Evolutionary conservation across 2,113 vertebrate species (phyloP).

Genomic region (Typhlomys cinereus): DNA sequence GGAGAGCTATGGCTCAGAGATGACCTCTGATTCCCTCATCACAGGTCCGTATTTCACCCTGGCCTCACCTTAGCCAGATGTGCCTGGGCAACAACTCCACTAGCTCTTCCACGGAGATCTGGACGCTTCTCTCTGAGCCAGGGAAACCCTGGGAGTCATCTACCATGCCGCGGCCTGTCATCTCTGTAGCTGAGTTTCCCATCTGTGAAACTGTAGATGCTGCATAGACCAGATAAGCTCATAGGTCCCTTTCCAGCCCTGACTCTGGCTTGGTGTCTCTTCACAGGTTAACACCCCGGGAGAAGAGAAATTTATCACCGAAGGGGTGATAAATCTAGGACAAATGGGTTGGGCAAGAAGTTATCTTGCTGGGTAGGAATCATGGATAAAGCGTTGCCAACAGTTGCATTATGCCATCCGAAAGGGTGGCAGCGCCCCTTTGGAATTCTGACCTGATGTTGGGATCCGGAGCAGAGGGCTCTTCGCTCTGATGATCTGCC

Average conservation of each 20-base stretch:
- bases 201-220: not conserved
- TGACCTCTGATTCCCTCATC: not conserved
- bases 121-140: not conserved
- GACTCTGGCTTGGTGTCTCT: not conserved
- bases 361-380: constrained; percentile 67
- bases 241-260: not conserved
- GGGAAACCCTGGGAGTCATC: not conserved
- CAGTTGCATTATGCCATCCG: constrained; percentile 24
- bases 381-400: constrained; percentile 53
- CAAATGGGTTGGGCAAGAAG: constrained; percentile 45
- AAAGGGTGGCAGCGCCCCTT: constrained; percentile 49
- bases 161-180: not conserved
- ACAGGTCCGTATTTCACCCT: not conserved
- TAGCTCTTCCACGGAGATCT: fast-evolving
- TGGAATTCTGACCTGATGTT: constrained; percentile 50
- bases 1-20: not conserved
- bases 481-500: constrained; percentile 65
- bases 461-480: not conserved
- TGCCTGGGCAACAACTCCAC: not conserved
- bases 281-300: constrained; percentile 42
- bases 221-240: constrained; percentile 4
- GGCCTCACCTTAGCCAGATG: not conserved
- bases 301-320: constrained; percentile 65
- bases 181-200: not conserved
- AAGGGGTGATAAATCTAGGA: constrained; percentile 36